A percentile compares a stretch with the other conserved stretches of the same genome.
Evolutionary conservation across 2,888 invertebrate species (phyloP).

Genomic region (Melieria crassipennis): DNA sequence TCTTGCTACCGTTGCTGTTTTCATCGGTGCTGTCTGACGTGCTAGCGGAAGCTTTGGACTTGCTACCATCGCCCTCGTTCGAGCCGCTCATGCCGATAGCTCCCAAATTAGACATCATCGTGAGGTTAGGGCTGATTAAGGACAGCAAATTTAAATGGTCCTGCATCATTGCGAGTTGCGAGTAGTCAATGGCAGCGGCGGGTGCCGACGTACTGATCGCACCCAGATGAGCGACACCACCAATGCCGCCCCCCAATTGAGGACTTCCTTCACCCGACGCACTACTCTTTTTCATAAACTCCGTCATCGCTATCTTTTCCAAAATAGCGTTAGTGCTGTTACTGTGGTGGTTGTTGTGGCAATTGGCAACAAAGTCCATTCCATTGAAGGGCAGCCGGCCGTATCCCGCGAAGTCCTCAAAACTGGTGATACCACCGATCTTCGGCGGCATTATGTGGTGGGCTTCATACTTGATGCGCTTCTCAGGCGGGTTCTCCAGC

Average conservation of each 20-base stretch:
- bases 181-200: conserved; percentile 66
- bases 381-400: conserved; percentile 51
- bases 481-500: conserved; percentile 56
- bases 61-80: conserved; percentile 20
- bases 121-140: conserved; percentile 66
- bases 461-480: conserved; percentile 57
- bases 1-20: conserved; percentile 19
- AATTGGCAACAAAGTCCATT: conserved; percentile 52
- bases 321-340: conserved; percentile 51
- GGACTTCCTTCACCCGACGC: conserved; percentile 37
- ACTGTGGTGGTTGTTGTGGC: conserved; percentile 30
- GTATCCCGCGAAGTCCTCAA: conserved; percentile 56
- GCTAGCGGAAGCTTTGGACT: conserved; percentile 33
- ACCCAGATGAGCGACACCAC: conserved; percentile 63
- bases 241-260: conserved; percentile 66
- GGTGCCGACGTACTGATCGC: conserved; percentile 65
- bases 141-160: conserved; percentile 68
- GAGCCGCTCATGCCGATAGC: conserved; percentile 21
- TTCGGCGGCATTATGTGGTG: conserved; percentile 50
- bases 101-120: conserved; percentile 45
- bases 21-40: neutral
- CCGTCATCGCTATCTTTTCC: conserved; percentile 58
- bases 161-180: conserved; percentile 69
- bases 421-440: conserved; percentile 50
- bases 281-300: conserved; percentile 50